A percentile compares a stretch with the other conserved stretches of the same genome.
These are phyloP conservation scores for Drosophila putrida DNA, from an alignment of 2,888 invertebrate species.

Conservation along the genomic window DNA sequence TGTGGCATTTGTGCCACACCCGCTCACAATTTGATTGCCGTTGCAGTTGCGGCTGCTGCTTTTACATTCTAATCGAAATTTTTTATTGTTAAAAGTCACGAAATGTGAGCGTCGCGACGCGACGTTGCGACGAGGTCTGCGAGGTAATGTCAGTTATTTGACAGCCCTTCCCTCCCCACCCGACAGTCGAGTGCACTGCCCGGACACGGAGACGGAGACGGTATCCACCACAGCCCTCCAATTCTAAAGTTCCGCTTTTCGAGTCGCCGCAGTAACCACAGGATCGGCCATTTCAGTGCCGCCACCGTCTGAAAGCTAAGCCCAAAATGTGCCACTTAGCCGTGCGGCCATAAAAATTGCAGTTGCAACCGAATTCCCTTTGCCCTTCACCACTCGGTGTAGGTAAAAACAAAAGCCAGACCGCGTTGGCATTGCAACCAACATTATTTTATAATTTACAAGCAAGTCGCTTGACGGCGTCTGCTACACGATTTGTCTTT, in stretches of 20 bases:
- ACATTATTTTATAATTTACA: conserved; percentile 80
- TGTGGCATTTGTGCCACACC: conserved; percentile 41
- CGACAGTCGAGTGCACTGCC: conserved; percentile 74
- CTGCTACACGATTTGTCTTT: conserved; percentile 72
- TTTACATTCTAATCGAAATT: conserved; percentile 81
- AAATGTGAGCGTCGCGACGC: conserved; percentile 61
- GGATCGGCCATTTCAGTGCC: conserved; percentile 44
- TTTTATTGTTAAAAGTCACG: conserved; percentile 79
- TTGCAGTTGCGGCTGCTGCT: conserved; percentile 51
- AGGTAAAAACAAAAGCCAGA: conserved; percentile 43
- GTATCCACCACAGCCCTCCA: neutral
- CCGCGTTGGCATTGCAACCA: conserved; percentile 74
- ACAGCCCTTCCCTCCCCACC: too few relatives aligned
- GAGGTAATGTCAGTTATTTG: conserved; percentile 80
- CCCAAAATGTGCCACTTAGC: conserved; percentile 79
- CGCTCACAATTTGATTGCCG: conserved; percentile 69
- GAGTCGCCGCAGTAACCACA: conserved; percentile 54
- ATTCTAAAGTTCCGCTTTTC: conserved; percentile 14
- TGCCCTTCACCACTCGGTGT: conserved; percentile 6
- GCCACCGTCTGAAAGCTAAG: conserved; percentile 72
- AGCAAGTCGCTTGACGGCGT: conserved; percentile 65
- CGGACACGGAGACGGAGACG: conserved; percentile 12
- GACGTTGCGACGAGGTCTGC: conserved; percentile 26
- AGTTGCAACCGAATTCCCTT: conserved; percentile 9
- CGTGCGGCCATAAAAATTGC: conserved; percentile 73